Base-by-base conservation (phyloP, 2,888 invertebrate species). In the Leucozona laternaria region DNA sequence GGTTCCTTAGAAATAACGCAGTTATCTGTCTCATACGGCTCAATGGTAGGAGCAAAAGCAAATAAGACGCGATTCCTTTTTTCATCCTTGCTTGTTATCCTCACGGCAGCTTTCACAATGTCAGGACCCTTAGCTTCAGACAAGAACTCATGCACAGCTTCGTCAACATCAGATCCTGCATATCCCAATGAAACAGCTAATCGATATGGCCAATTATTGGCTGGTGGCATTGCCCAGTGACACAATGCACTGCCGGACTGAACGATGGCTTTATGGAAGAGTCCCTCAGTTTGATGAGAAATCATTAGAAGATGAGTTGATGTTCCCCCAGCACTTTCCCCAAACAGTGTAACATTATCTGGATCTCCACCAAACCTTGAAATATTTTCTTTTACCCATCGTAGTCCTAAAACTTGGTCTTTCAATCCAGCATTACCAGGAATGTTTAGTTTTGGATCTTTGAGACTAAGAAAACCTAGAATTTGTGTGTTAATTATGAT, bases 341-440 rank as follows among this genome's bases (percentile, higher is more conserved):
- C 94, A 88, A 93, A 93, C 13, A 94, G 88, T 0, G 94, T 94
- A 1, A 92, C 91, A 88, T 94, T 94, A 7, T 92, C 88, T 1
- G 92, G 90, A 89, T 94, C 93, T 0, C 94, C 94, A 78, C 93
- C 93, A 86, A 94, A 94, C 17, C 89, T 88, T 0, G 88, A 53
- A 15, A 93, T 93, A 88, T 94, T 94, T 15, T 90, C 89, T 72
- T 92, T 91, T 2, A 94, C 89, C 94, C 94, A 94, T 79, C 92
- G 91, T n/a, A 94, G 88, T 2, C 93, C 94, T 89, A 93, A 81
- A 2, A 93, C 90, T 89, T 93, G 92, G 89, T 94, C 94, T 89
- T 94, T 93, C 0, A 94, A 89, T 0, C 93, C 94, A 8, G 93
- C 93, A 88, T 94, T 94, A 1, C 94, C 94, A 1, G 94, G 93